Conservation (phyloP, 2,797 vertebrate genomes). For the Oryzias dopingdopingensis region DNA sequence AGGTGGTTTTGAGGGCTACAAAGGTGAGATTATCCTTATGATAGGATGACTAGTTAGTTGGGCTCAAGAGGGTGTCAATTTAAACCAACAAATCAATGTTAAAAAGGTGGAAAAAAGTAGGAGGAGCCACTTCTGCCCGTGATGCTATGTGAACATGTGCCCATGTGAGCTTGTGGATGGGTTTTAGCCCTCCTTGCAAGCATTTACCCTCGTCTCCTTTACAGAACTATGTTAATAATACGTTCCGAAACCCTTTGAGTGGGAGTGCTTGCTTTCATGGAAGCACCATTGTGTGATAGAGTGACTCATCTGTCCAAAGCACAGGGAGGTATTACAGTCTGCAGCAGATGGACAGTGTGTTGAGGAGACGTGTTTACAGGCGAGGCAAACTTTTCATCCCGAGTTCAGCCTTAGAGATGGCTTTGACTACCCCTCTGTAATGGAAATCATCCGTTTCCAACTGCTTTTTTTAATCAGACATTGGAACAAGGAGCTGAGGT, state of each 20-base stretch:
- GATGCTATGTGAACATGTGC: constrained; percentile 46
- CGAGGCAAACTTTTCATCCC: constrained; percentile 21
- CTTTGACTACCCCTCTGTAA: constrained; percentile 17
- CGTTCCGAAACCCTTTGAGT: constrained; percentile 50
- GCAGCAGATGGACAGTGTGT: constrained; percentile 34
- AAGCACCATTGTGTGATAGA: constrained; percentile 52
- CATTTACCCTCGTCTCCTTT: constrained; percentile 48
- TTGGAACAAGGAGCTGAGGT: constrained; percentile 4
- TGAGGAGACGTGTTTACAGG: constrained; percentile 32
- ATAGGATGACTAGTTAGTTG: too few species aligned
- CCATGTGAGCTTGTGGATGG: constrained; percentile 14
- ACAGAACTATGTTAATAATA: constrained; percentile 73
- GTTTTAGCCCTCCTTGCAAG: constrained; percentile 43
- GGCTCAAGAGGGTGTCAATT: constrained; percentile 4
- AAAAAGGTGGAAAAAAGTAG: constrained; percentile 35
- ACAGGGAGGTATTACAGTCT: constrained; percentile 25
- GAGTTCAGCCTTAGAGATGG: constrained; percentile 21
- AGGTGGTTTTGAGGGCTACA: constrained; percentile 21
- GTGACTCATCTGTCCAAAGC: constrained; percentile 54
- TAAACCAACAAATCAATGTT: constrained; percentile 8
- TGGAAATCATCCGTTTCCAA: constrained; percentile 10
- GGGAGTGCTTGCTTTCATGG: constrained; percentile 59
- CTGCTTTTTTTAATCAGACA: constrained; percentile 10
- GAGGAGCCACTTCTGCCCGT: constrained; percentile 33
- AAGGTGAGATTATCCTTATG: constrained; percentile 26